These are phyloP conservation scores for Felis catus DNA, from an alignment of 2,113 vertebrate genomes.

Conservation along the genomic window DNA sequence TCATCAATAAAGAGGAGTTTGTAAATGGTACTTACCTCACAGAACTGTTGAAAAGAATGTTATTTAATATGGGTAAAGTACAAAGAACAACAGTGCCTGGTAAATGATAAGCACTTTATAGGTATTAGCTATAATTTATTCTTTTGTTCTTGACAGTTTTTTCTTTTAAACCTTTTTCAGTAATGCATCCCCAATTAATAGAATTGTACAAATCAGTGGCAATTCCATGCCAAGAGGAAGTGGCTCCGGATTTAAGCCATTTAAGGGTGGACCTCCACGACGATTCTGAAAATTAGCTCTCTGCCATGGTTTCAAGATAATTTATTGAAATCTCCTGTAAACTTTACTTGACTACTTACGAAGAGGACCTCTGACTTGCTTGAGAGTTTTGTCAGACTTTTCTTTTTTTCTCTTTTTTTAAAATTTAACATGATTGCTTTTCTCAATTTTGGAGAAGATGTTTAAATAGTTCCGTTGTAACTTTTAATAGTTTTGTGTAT, in stretches of 20 bases:
- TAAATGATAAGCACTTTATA: not conserved
- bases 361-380: constrained; percentile 83
- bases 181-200: constrained; percentile 94
- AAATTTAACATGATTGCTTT: constrained; percentile 88
- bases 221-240: constrained; percentile 92
- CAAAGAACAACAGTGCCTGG: not conserved
- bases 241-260: constrained; percentile 95
- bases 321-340: constrained; percentile 88
- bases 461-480: constrained; percentile 90
- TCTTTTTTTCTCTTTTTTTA: constrained; percentile 85
- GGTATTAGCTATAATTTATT: not conserved
- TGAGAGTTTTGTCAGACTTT: constrained; percentile 77
- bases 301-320: constrained; percentile 84
- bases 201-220: constrained; percentile 97
- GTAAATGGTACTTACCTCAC: not conserved
- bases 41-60: not conserved
- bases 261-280: constrained; percentile 93
- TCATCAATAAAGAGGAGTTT: not conserved
- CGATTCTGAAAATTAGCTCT: constrained; percentile 88
- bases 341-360: constrained; percentile 82
- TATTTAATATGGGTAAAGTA: not conserved
- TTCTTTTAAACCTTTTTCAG: constrained; percentile 83
- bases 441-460: constrained; percentile 87
- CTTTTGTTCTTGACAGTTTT: constrained; percentile 51
- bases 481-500: constrained; percentile 87